Evolutionary conservation across 1,140 invertebrate species (phyloP).

Genomic region (Oncopodura yosiiana): DNA sequence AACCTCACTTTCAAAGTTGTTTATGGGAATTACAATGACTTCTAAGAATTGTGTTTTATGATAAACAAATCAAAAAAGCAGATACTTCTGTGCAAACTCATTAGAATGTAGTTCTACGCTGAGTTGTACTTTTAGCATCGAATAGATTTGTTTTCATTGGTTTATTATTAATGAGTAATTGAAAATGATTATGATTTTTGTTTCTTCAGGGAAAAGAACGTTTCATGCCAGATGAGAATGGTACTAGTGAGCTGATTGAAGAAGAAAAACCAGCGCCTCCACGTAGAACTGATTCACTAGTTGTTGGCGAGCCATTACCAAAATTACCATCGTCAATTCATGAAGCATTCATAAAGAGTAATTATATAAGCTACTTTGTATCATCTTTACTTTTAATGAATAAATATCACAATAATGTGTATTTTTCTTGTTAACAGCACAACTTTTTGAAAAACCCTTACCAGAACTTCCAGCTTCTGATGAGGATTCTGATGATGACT

Average conservation of each 20-base stretch:
- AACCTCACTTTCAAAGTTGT: too few species aligned
- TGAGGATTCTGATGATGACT: not conserved
- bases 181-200: too few species aligned
- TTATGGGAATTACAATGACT: too few species aligned
- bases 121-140: too few species aligned
- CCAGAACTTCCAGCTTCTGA: too few species aligned
- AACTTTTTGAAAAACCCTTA: not conserved
- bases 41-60: too few species aligned
- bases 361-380: not conserved
- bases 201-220: conserved; percentile 21
- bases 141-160: not conserved
- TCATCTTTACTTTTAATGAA: not conserved
- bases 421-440: not conserved
- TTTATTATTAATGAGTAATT: not conserved
- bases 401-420: not conserved
- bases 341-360: too few species aligned
- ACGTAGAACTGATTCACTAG: not conserved
- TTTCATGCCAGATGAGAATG: conserved; percentile 23
- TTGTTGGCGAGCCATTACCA: conserved; percentile 3
- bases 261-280: conserved; percentile 18
- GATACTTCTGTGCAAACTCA: too few species aligned
- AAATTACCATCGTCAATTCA: not conserved
- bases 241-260: conserved; percentile 7
- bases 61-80: too few species aligned
- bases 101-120: too few species aligned